Base-by-base conservation (phyloP, 1,140 invertebrate species). In the Heterodera carotae region DNA sequence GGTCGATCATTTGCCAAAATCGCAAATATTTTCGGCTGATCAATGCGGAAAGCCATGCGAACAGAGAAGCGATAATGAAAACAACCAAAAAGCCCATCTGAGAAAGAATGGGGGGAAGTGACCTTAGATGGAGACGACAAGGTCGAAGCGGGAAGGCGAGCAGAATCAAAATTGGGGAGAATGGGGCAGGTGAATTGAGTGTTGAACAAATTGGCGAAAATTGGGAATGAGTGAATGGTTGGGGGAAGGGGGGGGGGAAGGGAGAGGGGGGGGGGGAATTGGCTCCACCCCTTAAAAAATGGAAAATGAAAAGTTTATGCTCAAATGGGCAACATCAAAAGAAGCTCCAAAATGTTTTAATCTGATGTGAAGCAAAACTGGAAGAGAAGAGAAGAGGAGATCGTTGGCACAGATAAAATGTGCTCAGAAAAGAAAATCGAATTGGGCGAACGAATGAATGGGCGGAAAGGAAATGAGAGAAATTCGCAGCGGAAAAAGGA, bases 61-160 rank as follows among this genome's bases (percentile, higher is more conserved):
- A 31, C 33, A 71, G 33, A 34, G 56, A 33, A 27, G 79, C 67
- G 27, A 84, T 36, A 10, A 81, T 29, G n/a, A 66, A 72, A 36
- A 84, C 56, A 31, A 76, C 82, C 71, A 86, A 29, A 60, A 84
- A 43, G 67, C 84, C 78, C 83, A 84, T 84, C 62, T 82, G 56
- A 18, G 48, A 53, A 22, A 18, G 48, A 22, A 22, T 22, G 2
- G 6, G 48, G 48, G 15, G 18, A 22, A 53, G 18, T 53, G 48
- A 53, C 48, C 48, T 53, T 53, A 5, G 48, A 53, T 18, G 15
- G 18, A 12, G 48, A 53, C 33, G 31, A 71, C 31, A 71, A 71
- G 62, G 29, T 33, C 31, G 62, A 68, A 12, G 69, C 4, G 15
- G 29, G 22, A 15, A 43, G 39, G 62, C 4, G 62, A 10, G 62